Evolutionary conservation across 2,888 invertebrate genomes (phyloP).

Genomic region (Acanthoscelides obtectus): DNA sequence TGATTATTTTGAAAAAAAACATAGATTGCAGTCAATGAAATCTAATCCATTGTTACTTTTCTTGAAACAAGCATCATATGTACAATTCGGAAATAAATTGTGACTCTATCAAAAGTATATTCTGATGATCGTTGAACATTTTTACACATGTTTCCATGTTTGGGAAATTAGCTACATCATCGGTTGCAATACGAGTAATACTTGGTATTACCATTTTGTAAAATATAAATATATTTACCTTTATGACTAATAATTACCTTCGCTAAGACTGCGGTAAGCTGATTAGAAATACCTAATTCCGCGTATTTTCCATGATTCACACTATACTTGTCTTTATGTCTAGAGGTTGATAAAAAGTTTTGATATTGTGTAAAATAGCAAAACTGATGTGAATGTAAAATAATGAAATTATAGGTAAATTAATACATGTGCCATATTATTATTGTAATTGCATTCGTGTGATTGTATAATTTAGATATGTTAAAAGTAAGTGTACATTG

Average conservation of each 20-base stretch:
- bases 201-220: background rate
- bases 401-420: slow-evolving; percentile 21
- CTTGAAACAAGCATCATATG: no score
- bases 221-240: background rate
- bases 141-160: background rate
- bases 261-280: background rate
- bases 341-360: slow-evolving; percentile 23
- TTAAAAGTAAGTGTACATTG: slow-evolving; percentile 38
- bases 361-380: slow-evolving; percentile 21
- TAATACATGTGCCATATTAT: slow-evolving; percentile 40
- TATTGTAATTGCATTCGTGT: slow-evolving; percentile 42
- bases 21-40: no score
- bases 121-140: no score
- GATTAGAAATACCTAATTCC: background rate
- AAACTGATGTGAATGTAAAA: slow-evolving; percentile 19
- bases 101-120: no score
- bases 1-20: no score
- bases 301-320: background rate
- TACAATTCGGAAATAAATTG: no score
- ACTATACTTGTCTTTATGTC: slow-evolving; percentile 15
- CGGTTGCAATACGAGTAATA: background rate
- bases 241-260: background rate
- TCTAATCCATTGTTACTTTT: no score
- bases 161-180: background rate
- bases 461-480: slow-evolving; percentile 37